Evolutionary conservation across 1,140 invertebrate genomes (phyloP).

Genomic region (Saccostrea cuccullata): DNA sequence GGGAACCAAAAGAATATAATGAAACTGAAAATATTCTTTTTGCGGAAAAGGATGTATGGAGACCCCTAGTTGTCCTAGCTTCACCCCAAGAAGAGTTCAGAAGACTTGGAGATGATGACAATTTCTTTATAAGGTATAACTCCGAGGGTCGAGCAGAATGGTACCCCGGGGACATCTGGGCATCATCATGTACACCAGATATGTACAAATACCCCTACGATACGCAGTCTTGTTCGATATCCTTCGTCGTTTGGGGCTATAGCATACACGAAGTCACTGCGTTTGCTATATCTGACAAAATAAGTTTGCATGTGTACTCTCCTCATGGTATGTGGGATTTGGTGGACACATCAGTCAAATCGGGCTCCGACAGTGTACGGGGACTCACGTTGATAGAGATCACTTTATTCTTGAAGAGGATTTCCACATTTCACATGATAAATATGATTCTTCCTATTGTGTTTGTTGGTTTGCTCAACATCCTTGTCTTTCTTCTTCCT

Average conservation of each 20-base stretch:
- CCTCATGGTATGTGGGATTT: slow-evolving; percentile 38
- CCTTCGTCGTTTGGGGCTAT: slow-evolving; percentile 35
- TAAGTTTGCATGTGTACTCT: not conserved
- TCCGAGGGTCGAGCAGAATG: not conserved
- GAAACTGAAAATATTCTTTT: not conserved
- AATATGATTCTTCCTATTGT: slow-evolving; percentile 48
- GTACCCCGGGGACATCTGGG: slow-evolving; percentile 22
- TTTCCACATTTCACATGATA: slow-evolving; percentile 36
- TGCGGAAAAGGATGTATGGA: slow-evolving; percentile 41
- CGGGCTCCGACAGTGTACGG: not conserved
- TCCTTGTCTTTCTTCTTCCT: slow-evolving; percentile 47
- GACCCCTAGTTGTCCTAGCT: slow-evolving; percentile 12
- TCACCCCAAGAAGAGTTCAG: not conserved
- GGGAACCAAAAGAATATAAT: slow-evolving; percentile 32
- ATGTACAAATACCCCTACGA: slow-evolving; percentile 37
- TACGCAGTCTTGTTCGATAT: slow-evolving; percentile 33
- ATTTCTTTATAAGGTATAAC: slow-evolving; percentile 7
- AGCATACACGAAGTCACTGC: not conserved
- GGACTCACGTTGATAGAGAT: not conserved
- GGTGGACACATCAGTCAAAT: not conserved
- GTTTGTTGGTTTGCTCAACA: slow-evolving; percentile 40
- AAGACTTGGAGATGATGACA: not conserved
- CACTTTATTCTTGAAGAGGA: slow-evolving; percentile 30
- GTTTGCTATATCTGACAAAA: not conserved
- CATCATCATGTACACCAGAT: slow-evolving; percentile 24